phyloP scores from a whole-genome alignment of 2,797 vertebrate species.

The Sebastes trivittatus region DNA sequence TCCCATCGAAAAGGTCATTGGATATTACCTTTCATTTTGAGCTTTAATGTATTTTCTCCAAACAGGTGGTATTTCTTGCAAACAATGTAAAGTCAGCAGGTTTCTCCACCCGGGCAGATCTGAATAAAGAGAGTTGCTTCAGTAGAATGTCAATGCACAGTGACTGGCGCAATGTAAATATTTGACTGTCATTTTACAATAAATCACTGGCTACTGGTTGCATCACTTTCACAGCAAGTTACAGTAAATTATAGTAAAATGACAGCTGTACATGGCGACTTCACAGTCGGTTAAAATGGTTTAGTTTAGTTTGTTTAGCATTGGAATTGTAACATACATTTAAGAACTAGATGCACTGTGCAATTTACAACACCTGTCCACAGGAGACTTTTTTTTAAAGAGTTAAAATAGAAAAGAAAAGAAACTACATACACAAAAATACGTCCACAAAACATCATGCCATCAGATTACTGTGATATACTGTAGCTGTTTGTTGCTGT shows the following conservation, averaged over 20 bases:
- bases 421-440: too few species aligned
- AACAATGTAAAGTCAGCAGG: conserved; percentile 67
- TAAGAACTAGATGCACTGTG: too few species aligned
- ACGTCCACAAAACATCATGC: not conserved
- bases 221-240: not conserved
- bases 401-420: too few species aligned
- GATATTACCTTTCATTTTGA: conserved; percentile 81
- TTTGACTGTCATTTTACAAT: not conserved
- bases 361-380: too few species aligned
- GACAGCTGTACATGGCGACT: not conserved
- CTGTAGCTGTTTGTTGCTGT: not conserved
- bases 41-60: conserved; percentile 72
- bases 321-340: too few species aligned
- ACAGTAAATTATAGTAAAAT: not conserved
- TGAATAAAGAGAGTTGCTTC: conserved; percentile 31
- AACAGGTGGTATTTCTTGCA: conserved; percentile 66
- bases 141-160: conserved; percentile 7
- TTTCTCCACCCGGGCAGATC: conserved; percentile 42
- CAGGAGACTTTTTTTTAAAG: too few species aligned
- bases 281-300: not conserved
- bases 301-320: too few species aligned
- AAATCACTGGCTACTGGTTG: not conserved
- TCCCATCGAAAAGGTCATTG: conserved; percentile 77
- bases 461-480: not conserved
- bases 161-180: not conserved